Evolutionary conservation across 2,113 vertebrate species (phyloP).

Genomic region (Apistogramma diplotaenia): DNA sequence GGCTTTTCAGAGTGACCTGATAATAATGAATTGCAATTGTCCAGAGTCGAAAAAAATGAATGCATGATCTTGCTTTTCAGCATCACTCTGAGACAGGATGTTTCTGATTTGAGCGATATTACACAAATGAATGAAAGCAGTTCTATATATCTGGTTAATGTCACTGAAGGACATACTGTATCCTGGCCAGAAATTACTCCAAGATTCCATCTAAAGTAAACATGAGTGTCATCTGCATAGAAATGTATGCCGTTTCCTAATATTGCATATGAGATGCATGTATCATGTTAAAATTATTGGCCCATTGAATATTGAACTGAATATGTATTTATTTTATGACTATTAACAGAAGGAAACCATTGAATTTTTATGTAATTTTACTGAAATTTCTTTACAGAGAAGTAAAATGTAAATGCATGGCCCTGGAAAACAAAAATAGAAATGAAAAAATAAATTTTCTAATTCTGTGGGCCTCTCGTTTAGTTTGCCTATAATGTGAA

Average conservation of each 20-base stretch:
- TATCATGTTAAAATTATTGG: neutral
- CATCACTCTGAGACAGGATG: neutral
- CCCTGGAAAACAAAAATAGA: neutral
- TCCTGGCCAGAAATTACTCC: neutral
- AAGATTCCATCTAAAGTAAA: too few species aligned
- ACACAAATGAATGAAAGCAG: neutral
- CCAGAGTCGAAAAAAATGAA: neutral
- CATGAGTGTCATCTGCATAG: too few species aligned
- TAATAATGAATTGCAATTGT: neutral
- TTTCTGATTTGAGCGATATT: neutral
- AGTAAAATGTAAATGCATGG: neutral
- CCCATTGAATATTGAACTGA: neutral
- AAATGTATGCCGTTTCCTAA: neutral
- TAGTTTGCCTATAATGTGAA: neutral
- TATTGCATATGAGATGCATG: neutral
- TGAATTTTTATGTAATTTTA: neutral
- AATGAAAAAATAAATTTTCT: neutral
- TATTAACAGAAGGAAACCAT: neutral
- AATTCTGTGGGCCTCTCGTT: neutral
- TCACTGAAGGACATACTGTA: neutral
- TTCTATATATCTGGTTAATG: neutral
- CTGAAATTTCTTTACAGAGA: neutral
- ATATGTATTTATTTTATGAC: neutral
- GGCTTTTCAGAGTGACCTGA: neutral
- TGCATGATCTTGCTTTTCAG: neutral